Base-by-base conservation (phyloP, 2,113 vertebrate genomes). In the Stigmatopora argus region DNA sequence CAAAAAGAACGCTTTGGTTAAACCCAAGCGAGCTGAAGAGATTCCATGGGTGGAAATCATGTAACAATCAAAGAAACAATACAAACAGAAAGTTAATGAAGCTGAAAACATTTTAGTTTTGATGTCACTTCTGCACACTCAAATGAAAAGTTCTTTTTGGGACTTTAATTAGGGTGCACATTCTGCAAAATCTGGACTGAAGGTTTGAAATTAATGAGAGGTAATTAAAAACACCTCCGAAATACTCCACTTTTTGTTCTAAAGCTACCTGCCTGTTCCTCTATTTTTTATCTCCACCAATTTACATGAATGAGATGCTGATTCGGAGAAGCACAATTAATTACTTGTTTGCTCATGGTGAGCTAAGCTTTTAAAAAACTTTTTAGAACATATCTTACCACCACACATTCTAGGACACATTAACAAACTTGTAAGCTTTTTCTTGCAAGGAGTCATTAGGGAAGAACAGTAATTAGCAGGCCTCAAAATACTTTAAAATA, bases 21-120 rank as follows among this genome's bases (percentile, higher is more conserved):
- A 31, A 31, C 65, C 65, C 17, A 75, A 57, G 70, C 66, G 73
- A 69, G 74, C 38, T 65, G 72, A 69, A 18, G 18, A 74, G 74
- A 70, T 71, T 18, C 51, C 21, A 19, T 18, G n/a, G 10, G 64
- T 55, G 4, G 1, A 65, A 73, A 67, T 77, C 31, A 21, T 62
- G 45, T 74, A 48, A 26, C 52, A 51, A 51, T 5, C 45, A 51
- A 10, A 23, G n/a, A 19, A 57, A 26, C 34, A 46, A 62, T 41
- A 38, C 12, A 31, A 51, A 61, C 9, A 46, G 1, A 21, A 63
- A 46, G 5, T 35, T 5, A 41, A 53, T 53, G 34, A 41, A 60
- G 13, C 10, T 38, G 12, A 59, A 38, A 2, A 8, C 34, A 34
- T 19, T 31, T 57, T 62, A n/a, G 13, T 48, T 62, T 26, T 46